Evolutionary conservation across 2,797 vertebrate genomes (phyloP).

Genomic region (Lates japonicus): DNA sequence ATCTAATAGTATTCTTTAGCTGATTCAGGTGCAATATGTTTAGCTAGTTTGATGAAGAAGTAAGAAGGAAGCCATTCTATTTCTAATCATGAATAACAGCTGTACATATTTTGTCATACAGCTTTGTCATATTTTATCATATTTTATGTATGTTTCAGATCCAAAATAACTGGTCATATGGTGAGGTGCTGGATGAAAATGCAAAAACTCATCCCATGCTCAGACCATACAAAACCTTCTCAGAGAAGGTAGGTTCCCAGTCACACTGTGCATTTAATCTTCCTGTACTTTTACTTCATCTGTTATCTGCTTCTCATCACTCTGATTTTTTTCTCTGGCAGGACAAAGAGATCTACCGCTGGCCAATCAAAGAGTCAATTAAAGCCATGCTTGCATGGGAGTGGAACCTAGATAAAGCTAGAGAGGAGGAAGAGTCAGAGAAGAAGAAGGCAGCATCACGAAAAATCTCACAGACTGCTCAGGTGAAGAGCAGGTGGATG

Average conservation of each 20-base stretch:
- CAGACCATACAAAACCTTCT: slow-evolving; percentile 96
- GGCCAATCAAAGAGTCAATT: slow-evolving; percentile 97
- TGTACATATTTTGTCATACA: neutral
- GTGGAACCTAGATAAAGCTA: slow-evolving; percentile 94
- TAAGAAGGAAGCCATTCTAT: neutral
- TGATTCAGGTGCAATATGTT: neutral
- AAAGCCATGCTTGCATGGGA: slow-evolving; percentile 99
- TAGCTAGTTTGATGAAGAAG: slow-evolving; percentile 8
- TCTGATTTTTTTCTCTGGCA: slow-evolving; percentile 58
- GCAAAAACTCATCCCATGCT: slow-evolving; percentile 95
- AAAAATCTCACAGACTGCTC: slow-evolving; percentile 94
- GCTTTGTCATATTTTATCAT: no score
- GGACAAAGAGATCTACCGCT: slow-evolving; percentile 98
- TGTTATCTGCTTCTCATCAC: slow-evolving; percentile 4
- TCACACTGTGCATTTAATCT: neutral
- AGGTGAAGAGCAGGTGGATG: slow-evolving; percentile 80
- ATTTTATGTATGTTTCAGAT: slow-evolving; percentile 87
- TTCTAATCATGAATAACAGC: neutral
- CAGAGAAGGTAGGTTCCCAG: slow-evolving; percentile 90
- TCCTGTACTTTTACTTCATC: neutral
- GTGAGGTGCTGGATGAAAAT: slow-evolving; percentile 92
- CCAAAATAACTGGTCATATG: slow-evolving; percentile 96
- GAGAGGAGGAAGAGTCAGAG: slow-evolving; percentile 92
- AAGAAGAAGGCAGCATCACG: slow-evolving; percentile 90
- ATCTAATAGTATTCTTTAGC: neutral